phyloP scores from a whole-genome alignment of 2,888 invertebrate genomes.

The Vesta saturnalis region DNA sequence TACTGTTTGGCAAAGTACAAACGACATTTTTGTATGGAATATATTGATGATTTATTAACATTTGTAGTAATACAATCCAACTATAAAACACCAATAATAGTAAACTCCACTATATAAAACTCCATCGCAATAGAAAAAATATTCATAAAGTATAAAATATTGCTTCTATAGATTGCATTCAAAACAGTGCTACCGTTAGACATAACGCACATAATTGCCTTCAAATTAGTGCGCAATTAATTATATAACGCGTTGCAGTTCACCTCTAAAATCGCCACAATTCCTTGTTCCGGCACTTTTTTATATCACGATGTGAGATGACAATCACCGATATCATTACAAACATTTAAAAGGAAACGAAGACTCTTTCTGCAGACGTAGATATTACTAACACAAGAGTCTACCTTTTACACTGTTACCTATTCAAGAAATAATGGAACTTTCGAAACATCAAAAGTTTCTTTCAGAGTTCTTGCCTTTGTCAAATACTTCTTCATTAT shows the following conservation, averaged over 20 bases:
- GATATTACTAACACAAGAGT: background rate
- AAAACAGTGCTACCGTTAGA: background rate
- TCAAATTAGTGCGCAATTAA: background rate
- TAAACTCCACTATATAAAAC: too few relatives aligned
- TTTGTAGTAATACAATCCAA: too few relatives aligned
- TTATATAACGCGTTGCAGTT: background rate
- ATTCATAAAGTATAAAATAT: background rate
- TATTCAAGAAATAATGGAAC: background rate
- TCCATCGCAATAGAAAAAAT: too few relatives aligned
- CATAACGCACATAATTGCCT: background rate
- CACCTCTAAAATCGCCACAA: background rate
- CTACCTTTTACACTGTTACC: background rate
- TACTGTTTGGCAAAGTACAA: constrained; percentile 27
- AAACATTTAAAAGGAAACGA: background rate
- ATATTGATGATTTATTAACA: constrained; percentile 20
- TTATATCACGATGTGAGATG: too few relatives aligned
- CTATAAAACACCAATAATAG: too few relatives aligned
- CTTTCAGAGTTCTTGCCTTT: background rate
- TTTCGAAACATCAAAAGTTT: background rate
- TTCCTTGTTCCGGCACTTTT: background rate
- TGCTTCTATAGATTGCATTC: background rate
- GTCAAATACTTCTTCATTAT: background rate
- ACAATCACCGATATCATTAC: background rate
- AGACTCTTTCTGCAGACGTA: background rate
- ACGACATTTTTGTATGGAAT: constrained; percentile 18